Conservation (phyloP, 2,797 vertebrate genomes). For the Sebastes alutus region DNA sequence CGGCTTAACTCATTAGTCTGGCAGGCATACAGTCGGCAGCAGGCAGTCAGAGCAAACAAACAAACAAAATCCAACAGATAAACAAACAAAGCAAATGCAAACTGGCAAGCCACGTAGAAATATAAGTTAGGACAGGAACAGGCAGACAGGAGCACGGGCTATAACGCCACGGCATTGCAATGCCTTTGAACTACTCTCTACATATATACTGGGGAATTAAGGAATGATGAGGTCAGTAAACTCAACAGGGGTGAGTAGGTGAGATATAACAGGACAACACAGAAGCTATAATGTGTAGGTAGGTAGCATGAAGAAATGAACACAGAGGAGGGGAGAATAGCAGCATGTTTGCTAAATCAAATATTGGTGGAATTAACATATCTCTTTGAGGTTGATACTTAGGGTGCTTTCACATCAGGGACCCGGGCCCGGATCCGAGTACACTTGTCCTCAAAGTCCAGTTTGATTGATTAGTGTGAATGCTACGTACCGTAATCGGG, state of each 20-base stretch:
- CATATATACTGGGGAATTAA: constrained; percentile 1
- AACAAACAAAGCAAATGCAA: constrained; percentile 56
- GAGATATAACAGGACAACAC: constrained; percentile 2
- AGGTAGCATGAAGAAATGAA: neutral
- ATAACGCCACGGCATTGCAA: neutral
- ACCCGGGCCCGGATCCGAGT: too few species aligned
- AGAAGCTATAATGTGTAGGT: neutral
- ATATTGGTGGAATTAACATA: neutral
- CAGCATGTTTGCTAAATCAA: neutral
- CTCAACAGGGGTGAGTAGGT: neutral
- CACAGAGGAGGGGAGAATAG: neutral
- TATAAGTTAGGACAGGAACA: constrained; percentile 10
- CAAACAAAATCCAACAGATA: constrained; percentile 52
- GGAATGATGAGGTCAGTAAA: constrained; percentile 21
- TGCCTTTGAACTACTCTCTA: neutral
- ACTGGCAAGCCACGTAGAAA: constrained; percentile 21
- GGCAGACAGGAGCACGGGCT: neutral
- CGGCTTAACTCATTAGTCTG: constrained; percentile 46
- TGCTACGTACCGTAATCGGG: too few species aligned
- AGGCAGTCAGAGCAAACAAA: constrained; percentile 49
- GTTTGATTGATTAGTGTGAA: too few species aligned
- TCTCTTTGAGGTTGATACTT: neutral
- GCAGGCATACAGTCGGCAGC: constrained; percentile 40
- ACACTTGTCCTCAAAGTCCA: too few species aligned
- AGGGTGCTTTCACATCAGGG: too few species aligned